Conservation (phyloP, 2,888 invertebrate species). For the Drosophila paranaensis region DNA sequence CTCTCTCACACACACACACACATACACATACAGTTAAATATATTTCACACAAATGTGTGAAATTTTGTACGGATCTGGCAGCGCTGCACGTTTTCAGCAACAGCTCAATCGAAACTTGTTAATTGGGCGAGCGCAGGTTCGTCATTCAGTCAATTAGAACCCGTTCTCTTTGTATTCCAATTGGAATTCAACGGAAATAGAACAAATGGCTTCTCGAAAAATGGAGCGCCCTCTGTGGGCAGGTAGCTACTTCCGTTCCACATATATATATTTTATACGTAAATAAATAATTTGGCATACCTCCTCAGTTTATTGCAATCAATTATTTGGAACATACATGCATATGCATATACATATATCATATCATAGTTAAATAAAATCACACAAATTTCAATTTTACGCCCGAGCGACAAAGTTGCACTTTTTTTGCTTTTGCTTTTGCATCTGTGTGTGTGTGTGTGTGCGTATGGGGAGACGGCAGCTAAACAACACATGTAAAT, state of each 20-base stretch:
- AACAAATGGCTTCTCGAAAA: slow-evolving; percentile 56
- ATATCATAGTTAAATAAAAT: slow-evolving; percentile 15
- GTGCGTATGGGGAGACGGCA: slow-evolving; percentile 34
- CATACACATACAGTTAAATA: slow-evolving; percentile 3
- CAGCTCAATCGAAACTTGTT: slow-evolving; percentile 76
- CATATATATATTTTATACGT: slow-evolving; percentile 14
- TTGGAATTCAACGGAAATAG: slow-evolving; percentile 63
- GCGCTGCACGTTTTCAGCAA: slow-evolving; percentile 34
- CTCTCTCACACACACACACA: too few species aligned
- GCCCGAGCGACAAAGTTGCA: slow-evolving; percentile 43
- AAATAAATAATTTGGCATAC: slow-evolving; percentile 39
- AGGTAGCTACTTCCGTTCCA: slow-evolving; percentile 57
- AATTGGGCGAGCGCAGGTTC: slow-evolving; percentile 70
- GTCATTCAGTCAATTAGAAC: slow-evolving; percentile 73
- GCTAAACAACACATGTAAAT: slow-evolving; percentile 64
- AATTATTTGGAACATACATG: slow-evolving; percentile 34
- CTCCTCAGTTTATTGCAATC: slow-evolving; percentile 27
- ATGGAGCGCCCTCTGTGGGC: slow-evolving; percentile 60
- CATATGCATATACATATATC: not conserved
- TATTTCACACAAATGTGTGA: slow-evolving; percentile 66
- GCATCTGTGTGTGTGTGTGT: not conserved
- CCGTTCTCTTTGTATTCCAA: slow-evolving; percentile 66
- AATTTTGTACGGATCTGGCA: slow-evolving; percentile 57
- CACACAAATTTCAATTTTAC: slow-evolving; percentile 37
- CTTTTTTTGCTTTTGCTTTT: slow-evolving; percentile 27